Percentiles rank a stretch among this genome's conserved stretches.
These are phyloP conservation scores for Mythimna ferrago DNA, from an alignment of 2,888 invertebrate species.

Conservation along the genomic window DNA sequence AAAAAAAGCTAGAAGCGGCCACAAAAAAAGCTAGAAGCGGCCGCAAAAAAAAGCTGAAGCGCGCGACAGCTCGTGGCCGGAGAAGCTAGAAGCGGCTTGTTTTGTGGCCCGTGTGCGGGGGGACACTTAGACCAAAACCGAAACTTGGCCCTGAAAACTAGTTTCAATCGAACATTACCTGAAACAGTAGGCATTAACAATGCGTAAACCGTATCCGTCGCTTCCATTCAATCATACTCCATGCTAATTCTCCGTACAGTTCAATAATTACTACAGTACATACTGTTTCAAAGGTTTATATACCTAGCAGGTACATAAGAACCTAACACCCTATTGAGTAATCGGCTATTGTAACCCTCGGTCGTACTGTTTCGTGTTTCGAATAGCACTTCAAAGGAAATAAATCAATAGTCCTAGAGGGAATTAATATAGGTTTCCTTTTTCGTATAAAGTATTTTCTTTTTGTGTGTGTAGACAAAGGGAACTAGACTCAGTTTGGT, in stretches of 20 bases:
- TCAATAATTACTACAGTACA: constrained; percentile 18
- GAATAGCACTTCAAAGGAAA: constrained; percentile 40
- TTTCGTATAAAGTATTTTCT: constrained; percentile 26
- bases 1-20: too few relatives aligned
- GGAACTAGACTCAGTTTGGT: not conserved
- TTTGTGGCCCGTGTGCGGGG: too few relatives aligned
- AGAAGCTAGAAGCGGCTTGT: too few relatives aligned
- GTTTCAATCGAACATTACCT: too few relatives aligned
- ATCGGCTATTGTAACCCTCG: constrained; percentile 37
- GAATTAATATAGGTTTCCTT: constrained; percentile 20
- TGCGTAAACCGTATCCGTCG: not conserved
- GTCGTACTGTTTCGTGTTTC: constrained; percentile 42
- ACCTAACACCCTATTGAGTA: constrained; percentile 27
- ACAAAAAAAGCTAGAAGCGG: too few relatives aligned
- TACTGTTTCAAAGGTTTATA: constrained; percentile 25
- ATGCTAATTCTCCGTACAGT: constrained; percentile 1
- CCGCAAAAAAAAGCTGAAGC: too few relatives aligned
- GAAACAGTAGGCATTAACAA: not conserved
- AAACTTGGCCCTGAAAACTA: too few relatives aligned
- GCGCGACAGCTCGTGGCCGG: too few relatives aligned
- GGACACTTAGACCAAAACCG: too few relatives aligned
- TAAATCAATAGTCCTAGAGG: constrained; percentile 37
- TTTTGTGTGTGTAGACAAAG: constrained; percentile 17
- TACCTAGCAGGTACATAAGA: constrained; percentile 33
- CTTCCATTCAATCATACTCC: not conserved